These are phyloP conservation scores for Alethe castanea DNA, from an alignment of 2,113 vertebrate species.

Conservation along the genomic window DNA sequence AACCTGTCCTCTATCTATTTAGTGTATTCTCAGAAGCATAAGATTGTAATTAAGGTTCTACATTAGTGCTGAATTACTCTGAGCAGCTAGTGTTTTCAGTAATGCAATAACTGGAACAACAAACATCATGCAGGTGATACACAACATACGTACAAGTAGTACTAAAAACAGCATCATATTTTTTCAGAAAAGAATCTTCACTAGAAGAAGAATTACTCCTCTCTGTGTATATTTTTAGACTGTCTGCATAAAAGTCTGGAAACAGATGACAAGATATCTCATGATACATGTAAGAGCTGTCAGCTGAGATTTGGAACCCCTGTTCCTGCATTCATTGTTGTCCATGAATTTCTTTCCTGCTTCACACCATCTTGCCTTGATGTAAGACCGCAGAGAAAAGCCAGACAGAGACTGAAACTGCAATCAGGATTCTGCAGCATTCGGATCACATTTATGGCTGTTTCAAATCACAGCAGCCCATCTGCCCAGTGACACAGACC, in stretches of 20 bases:
- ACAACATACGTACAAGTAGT: background rate
- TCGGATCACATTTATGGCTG: background rate
- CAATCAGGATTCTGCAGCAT: background rate
- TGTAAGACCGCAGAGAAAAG: background rate
- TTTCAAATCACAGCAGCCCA: conserved; percentile 1
- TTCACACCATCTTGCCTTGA: background rate
- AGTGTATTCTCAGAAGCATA: background rate
- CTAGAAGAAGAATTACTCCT: background rate
- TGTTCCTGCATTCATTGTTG: background rate
- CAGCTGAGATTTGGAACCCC: background rate
- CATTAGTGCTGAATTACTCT: background rate
- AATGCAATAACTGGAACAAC: background rate
- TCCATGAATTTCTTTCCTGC: background rate
- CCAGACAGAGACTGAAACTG: background rate
- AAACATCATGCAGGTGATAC: background rate
- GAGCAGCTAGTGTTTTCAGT: background rate
- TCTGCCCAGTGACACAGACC: background rate
- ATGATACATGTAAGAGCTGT: accelerated
- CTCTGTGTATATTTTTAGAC: background rate
- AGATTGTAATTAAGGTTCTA: background rate
- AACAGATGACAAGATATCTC: background rate
- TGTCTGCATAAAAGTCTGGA: background rate
- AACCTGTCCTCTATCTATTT: background rate
- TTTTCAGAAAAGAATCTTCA: background rate
- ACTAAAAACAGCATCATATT: background rate